These are phyloP conservation scores for Austrolebias charrua DNA, from an alignment of 2,797 vertebrate species.

Conservation along the genomic window DNA sequence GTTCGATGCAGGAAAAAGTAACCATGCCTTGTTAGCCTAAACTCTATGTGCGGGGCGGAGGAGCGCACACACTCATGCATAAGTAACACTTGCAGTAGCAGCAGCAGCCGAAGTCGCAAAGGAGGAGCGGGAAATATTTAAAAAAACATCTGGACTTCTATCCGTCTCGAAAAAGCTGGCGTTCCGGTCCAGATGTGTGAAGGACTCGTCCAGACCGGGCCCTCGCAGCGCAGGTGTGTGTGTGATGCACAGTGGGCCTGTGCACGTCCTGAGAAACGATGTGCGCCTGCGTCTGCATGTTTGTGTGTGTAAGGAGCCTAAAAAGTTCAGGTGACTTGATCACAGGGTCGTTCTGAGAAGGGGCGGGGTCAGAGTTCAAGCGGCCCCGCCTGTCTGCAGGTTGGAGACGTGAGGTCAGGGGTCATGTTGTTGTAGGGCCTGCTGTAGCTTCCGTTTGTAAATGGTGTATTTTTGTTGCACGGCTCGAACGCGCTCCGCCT, in stretches of 20 bases:
- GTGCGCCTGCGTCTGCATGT: constrained; percentile 18
- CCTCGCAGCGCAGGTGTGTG: constrained; percentile 19
- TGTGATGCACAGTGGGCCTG: neutral
- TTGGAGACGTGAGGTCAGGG: constrained; percentile 73
- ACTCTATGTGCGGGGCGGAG: constrained; percentile 56
- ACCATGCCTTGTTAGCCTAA: constrained; percentile 55
- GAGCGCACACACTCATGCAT: constrained; percentile 75
- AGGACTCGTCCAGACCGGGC: constrained; percentile 32
- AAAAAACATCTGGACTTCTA: constrained; percentile 43
- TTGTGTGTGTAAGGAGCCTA: constrained; percentile 26
- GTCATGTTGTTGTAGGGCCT: constrained; percentile 83
- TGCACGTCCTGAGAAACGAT: constrained; percentile 73
- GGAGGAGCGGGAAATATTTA: constrained; percentile 36
- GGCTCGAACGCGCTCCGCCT: constrained; percentile 87
- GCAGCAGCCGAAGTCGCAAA: constrained; percentile 61
- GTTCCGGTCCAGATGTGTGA: constrained; percentile 27
- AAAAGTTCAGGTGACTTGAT: constrained; percentile 41
- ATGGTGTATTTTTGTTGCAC: constrained; percentile 85
- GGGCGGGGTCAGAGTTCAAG: constrained; percentile 11
- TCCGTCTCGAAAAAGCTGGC: constrained; percentile 34
- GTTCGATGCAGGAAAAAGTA: constrained; percentile 41
- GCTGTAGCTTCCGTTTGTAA: constrained; percentile 86
- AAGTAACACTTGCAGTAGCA: constrained; percentile 85
- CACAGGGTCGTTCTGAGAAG: neutral
- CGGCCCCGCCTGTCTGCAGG: constrained; percentile 50